A percentile compares a stretch with the other conserved stretches of the same genome.
Conservation (phyloP, 2,888 invertebrate species). For the Hemistola chrysoprasaria region DNA sequence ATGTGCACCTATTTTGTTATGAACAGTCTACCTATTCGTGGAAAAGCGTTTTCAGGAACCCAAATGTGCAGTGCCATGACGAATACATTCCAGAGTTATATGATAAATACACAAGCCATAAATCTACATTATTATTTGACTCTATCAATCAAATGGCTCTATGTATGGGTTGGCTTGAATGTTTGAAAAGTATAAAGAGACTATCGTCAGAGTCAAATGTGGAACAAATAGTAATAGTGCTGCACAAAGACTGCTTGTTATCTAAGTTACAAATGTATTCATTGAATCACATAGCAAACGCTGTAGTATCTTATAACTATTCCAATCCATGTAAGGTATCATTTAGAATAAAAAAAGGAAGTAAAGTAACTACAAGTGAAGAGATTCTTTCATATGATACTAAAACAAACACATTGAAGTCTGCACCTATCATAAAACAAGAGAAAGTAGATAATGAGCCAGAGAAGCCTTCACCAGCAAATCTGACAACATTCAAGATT, state of each 20-base stretch:
- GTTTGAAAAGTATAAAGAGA: constrained; percentile 47
- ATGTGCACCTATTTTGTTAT: constrained; percentile 54
- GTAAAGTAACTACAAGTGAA: constrained; percentile 75
- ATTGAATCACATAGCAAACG: constrained; percentile 72
- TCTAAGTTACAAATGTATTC: constrained; percentile 63
- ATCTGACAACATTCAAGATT: constrained; percentile 84
- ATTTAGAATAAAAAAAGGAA: constrained; percentile 74
- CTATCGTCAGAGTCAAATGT: constrained; percentile 45
- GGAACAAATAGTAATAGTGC: constrained; percentile 54
- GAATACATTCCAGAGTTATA: constrained; percentile 39
- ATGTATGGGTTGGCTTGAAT: constrained; percentile 59
- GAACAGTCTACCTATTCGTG: constrained; percentile 58
- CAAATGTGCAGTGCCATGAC: constrained; percentile 43
- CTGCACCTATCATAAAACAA: constrained; percentile 47
- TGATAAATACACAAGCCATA: constrained; percentile 36
- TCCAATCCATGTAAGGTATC: constrained; percentile 44
- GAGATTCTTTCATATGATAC: constrained; percentile 57
- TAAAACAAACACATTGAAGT: constrained; percentile 50
- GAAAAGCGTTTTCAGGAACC: constrained; percentile 51
- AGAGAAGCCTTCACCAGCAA: constrained; percentile 62
- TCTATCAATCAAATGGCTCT: constrained; percentile 71
- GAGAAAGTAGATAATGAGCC: constrained; percentile 49
- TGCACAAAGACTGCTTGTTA: constrained; percentile 76
- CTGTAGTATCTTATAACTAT: constrained; percentile 54
- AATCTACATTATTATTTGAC: constrained; percentile 59